Percentiles rank a stretch among this genome's conserved stretches.
These are phyloP conservation scores for Xestia sexstrigata DNA, from an alignment of 2,888 invertebrate species.

Conservation along the genomic window DNA sequence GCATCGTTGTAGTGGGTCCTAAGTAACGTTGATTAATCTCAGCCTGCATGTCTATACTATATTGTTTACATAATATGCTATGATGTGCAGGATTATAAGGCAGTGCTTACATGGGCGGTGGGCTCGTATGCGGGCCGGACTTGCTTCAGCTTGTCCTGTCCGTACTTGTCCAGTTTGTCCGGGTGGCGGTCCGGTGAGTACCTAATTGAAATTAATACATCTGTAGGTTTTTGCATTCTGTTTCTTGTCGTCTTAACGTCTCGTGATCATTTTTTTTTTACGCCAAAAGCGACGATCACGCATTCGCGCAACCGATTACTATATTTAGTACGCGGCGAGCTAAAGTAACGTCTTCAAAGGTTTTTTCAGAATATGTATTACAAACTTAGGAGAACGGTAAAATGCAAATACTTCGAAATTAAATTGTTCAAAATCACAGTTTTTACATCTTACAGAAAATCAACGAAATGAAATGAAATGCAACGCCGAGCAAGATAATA, in stretches of 20 bases:
- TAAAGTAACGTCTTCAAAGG: not conserved
- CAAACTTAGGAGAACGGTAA: not conserved
- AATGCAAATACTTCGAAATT: not conserved
- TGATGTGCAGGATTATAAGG: slow-evolving; percentile 2
- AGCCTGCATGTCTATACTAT: not conserved
- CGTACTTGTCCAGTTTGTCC: slow-evolving; percentile 71
- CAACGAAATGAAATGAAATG: not conserved
- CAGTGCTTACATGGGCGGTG: slow-evolving; percentile 74
- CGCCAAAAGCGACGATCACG: no score
- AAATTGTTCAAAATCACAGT: not conserved
- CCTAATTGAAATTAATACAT: slow-evolving; percentile 62
- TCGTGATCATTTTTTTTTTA: no score
- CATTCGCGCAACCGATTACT: not conserved
- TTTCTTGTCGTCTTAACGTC: not conserved
- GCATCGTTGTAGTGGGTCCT: not conserved
- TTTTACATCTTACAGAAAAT: not conserved
- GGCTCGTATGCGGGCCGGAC: slow-evolving; percentile 82
- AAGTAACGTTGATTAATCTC: not conserved
- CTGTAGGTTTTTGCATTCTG: not conserved
- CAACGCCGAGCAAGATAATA: no score
- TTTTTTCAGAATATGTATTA: not conserved
- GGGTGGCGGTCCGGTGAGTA: slow-evolving; percentile 71
- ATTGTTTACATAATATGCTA: slow-evolving; percentile 6
- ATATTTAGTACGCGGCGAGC: not conserved
- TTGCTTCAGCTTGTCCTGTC: slow-evolving; percentile 67